Evolutionary conservation across 2,797 vertebrate species (phyloP).

Genomic region (Poecilia wingei): DNA sequence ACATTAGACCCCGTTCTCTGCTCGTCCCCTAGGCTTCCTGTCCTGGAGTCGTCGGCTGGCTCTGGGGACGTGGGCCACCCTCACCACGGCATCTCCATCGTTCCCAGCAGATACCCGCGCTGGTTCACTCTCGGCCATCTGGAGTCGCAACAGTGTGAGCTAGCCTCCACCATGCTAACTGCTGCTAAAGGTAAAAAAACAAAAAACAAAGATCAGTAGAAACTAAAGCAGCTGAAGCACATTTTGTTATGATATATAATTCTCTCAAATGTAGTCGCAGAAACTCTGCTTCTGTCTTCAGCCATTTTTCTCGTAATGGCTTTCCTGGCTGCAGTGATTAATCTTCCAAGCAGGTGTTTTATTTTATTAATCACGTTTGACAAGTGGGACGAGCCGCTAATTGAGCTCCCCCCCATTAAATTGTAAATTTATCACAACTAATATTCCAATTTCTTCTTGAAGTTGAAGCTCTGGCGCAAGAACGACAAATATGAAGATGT

Average conservation of each 20-base stretch:
- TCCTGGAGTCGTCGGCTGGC: constrained; percentile 91
- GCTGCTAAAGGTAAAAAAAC: constrained; percentile 82
- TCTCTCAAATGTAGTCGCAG: background rate
- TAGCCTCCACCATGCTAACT: constrained; percentile 98
- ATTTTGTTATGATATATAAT: background rate
- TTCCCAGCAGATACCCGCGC: constrained; percentile 93
- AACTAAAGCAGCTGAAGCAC: background rate
- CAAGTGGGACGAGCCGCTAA: background rate
- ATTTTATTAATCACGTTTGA: background rate
- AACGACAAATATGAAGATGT: background rate
- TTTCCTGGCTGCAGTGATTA: constrained; percentile 2
- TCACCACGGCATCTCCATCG: constrained; percentile 95
- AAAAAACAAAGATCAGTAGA: too few species aligned
- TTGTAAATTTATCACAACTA: background rate
- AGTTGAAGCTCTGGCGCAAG: background rate
- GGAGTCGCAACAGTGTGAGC: constrained; percentile 98
- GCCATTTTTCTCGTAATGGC: background rate
- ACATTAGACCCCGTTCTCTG: background rate
- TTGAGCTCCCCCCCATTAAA: background rate
- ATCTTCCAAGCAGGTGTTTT: constrained; percentile 4
- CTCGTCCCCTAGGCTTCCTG: constrained; percentile 83
- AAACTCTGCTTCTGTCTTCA: background rate
- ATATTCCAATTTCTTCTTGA: background rate
- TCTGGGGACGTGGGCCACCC: constrained; percentile 90
- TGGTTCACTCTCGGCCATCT: constrained; percentile 98